These are phyloP conservation scores for Formica selysi DNA, from an alignment of 1,140 invertebrate genomes.

Conservation along the genomic window DNA sequence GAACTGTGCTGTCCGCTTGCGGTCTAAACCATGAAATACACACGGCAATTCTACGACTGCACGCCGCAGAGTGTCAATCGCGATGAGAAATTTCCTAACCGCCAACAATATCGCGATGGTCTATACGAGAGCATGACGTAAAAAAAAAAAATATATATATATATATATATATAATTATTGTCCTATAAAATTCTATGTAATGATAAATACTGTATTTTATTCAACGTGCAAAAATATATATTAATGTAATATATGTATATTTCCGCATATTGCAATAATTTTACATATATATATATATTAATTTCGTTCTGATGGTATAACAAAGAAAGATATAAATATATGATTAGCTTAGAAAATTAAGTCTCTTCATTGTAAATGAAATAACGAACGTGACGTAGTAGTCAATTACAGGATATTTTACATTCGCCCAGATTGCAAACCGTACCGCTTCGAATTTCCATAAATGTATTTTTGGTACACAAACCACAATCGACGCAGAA, in stretches of 20 bases:
- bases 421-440: neutral
- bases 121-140: neutral
- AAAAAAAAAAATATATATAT: neutral
- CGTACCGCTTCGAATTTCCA: neutral
- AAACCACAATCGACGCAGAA: neutral
- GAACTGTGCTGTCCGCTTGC: neutral
- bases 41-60: neutral
- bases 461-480: conserved; percentile 32
- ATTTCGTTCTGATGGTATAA: neutral
- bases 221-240: too few relatives aligned
- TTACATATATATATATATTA: neutral
- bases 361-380: neutral
- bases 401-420: conserved; percentile 6
- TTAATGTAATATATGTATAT: neutral
- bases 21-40: neutral
- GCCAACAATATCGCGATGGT: neutral
- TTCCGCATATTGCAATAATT: neutral
- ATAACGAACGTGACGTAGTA: neutral
- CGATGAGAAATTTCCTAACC: conserved; percentile 4
- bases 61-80: neutral
- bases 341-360: neutral
- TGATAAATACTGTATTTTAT: neutral
- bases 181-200: neutral
- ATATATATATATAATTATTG: neutral
- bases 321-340: neutral